These are phyloP conservation scores for Chirona hameri DNA, from an alignment of 2,888 invertebrate species.

Conservation along the genomic window DNA sequence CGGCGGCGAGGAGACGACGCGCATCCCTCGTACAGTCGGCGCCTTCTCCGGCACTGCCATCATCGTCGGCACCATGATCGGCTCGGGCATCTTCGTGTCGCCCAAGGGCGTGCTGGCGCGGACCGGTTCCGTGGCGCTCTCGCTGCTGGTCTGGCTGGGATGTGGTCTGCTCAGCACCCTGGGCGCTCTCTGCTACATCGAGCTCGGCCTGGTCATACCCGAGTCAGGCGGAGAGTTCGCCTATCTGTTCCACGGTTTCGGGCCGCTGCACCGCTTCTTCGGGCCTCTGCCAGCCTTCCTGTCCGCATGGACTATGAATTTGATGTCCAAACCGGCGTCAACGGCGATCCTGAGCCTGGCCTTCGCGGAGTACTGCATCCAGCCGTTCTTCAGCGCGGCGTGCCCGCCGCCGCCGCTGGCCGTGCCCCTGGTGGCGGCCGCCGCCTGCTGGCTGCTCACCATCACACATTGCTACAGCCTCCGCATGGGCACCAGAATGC, in stretches of 20 bases:
- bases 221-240: conserved; percentile 78
- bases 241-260: conserved; percentile 72
- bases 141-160: conserved; percentile 70
- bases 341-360: conserved; percentile 71
- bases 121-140: conserved; percentile 75
- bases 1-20: not conserved
- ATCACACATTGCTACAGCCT: conserved; percentile 68
- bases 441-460: not conserved
- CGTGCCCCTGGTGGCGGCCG: conserved; percentile 37
- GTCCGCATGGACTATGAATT: conserved; percentile 72
- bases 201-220: conserved; percentile 50
- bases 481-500: conserved; percentile 71
- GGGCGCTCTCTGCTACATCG: conserved; percentile 77
- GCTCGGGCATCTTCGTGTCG: conserved; percentile 81
- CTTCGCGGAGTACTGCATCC: conserved; percentile 64
- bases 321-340: conserved; percentile 70
- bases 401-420: conserved; percentile 41
- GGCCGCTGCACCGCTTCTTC: conserved; percentile 48
- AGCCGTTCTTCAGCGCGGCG: conserved; percentile 4
- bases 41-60: conserved; percentile 75
- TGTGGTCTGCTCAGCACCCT: conserved; percentile 75
- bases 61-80: conserved; percentile 84
- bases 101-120: conserved; percentile 70
- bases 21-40: conserved; percentile 53
- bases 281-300: conserved; percentile 59